Evolutionary conservation across 92 coral and sea anemone species (phyloP).

Genomic region (Phenganax subtilis): DNA sequence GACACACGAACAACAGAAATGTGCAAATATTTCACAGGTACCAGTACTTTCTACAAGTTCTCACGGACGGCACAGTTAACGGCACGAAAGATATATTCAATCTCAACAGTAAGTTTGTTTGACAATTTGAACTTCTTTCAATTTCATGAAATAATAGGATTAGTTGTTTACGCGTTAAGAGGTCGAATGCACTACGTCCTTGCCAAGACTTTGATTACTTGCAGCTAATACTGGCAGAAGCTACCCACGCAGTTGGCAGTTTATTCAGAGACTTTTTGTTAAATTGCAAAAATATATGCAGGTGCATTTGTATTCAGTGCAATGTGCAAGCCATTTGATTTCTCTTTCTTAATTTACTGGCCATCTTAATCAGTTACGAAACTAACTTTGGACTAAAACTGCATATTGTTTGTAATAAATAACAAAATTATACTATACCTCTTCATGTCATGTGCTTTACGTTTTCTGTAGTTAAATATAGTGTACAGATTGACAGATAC

Average conservation of each 20-base stretch:
- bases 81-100: not conserved
- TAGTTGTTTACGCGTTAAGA: slow-evolving; percentile 19
- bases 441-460: no score
- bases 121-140: not conserved
- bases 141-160: slow-evolving; percentile 16
- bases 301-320: not conserved
- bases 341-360: no score
- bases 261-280: not conserved
- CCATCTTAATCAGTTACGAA: no score
- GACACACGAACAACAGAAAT: slow-evolving; percentile 5
- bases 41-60: slow-evolving; percentile 17
- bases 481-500: no score
- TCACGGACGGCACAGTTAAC: slow-evolving; percentile 15
- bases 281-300: not conserved
- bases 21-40: not conserved
- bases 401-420: no score
- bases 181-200: not conserved
- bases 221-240: not conserved
- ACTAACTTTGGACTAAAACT: no score
- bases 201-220: slow-evolving; percentile 12
- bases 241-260: not conserved
- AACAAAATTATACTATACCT: no score
- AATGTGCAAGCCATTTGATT: no score
- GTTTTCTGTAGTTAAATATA: no score
- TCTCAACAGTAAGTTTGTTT: slow-evolving; percentile 30